Evolutionary conservation across 2,888 invertebrate species (phyloP).

Genomic region (Pocota personata): DNA sequence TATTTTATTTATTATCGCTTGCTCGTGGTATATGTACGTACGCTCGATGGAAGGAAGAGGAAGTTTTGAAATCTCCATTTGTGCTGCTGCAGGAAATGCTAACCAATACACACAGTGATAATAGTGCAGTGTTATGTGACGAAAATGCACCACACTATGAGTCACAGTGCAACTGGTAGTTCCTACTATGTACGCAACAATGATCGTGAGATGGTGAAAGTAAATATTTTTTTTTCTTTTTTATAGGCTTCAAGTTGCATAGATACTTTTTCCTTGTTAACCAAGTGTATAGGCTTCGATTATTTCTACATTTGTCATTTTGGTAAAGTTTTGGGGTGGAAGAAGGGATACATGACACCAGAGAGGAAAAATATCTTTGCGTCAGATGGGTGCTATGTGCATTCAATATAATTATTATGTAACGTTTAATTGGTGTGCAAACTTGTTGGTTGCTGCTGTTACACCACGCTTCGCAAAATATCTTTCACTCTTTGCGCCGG

Average conservation of each 20-base stretch:
- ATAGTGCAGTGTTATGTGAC: slow-evolving; percentile 55
- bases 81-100: slow-evolving; percentile 52
- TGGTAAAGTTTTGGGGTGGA: slow-evolving; percentile 4
- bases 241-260: slow-evolving; percentile 7
- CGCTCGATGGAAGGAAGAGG: slow-evolving; percentile 51
- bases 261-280: slow-evolving; percentile 55
- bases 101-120: slow-evolving; percentile 23
- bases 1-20: slow-evolving; percentile 35
- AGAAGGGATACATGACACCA: slow-evolving; percentile 15
- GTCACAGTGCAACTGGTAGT: slow-evolving; percentile 67
- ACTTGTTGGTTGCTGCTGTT: slow-evolving; percentile 50
- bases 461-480: slow-evolving; percentile 35
- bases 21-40: background rate
- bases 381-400: slow-evolving; percentile 25
- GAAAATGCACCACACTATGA: slow-evolving; percentile 49
- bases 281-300: background rate
- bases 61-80: slow-evolving; percentile 65
- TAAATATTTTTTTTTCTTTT: slow-evolving; percentile 21
- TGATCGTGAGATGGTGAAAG: slow-evolving; percentile 70
- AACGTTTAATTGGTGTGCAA: slow-evolving; percentile 62
- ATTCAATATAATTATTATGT: slow-evolving; percentile 54
- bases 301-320: background rate
- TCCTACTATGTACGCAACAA: slow-evolving; percentile 66
- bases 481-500: slow-evolving; percentile 3
- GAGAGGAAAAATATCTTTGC: slow-evolving; percentile 24